Evolutionary conservation across 2,113 vertebrate species (phyloP).

Genomic region (Dipodomys spectabilis): DNA sequence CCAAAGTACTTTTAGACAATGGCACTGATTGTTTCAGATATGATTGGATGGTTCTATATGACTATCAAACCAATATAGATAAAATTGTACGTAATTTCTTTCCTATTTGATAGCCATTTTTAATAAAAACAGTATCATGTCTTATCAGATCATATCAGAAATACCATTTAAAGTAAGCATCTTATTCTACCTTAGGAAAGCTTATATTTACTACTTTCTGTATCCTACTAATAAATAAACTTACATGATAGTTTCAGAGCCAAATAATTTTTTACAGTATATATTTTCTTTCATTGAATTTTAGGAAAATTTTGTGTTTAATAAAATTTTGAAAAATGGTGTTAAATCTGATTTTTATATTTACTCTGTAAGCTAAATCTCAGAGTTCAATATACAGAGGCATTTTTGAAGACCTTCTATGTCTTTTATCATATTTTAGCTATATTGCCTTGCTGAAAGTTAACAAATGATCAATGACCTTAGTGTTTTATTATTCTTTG

Average conservation of each 20-base stretch:
- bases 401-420: background rate
- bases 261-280: background rate
- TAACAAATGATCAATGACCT: background rate
- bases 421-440: background rate
- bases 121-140: background rate
- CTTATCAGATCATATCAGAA: slow-evolving; percentile 10
- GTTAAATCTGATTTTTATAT: background rate
- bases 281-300: background rate
- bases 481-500: background rate
- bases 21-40: background rate
- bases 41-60: background rate
- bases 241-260: background rate
- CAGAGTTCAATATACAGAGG: background rate
- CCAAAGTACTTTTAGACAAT: background rate
- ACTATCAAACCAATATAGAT: background rate
- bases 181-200: slow-evolving; percentile 2
- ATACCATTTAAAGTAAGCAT: background rate
- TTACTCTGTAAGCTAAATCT: background rate
- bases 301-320: background rate
- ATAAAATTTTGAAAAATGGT: background rate
- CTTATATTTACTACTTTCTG: slow-evolving; percentile 6
- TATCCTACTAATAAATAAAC: background rate
- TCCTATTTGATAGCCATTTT: background rate
- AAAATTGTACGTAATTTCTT: slow-evolving; percentile 20
- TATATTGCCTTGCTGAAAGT: background rate